Evolutionary conservation across 2,888 invertebrate genomes (phyloP), one percentile per base, ranked within the genome.

Genomic region (Spodoptera littoralis): DNA sequence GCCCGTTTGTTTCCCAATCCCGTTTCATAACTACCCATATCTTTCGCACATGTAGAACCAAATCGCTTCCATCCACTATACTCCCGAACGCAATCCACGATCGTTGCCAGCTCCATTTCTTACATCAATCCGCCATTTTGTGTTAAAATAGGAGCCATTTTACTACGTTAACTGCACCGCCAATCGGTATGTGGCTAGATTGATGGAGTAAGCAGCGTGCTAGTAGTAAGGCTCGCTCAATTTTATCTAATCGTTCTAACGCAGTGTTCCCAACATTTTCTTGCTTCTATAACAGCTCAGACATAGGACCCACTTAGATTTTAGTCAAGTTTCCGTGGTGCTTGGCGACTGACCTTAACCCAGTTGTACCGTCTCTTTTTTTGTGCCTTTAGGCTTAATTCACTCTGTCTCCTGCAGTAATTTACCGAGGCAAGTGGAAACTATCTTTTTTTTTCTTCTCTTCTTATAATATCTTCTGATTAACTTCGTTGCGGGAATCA

Each of bases 111-210:
- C 60, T 36, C 50, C 54, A 71, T 71, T 71, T 52, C 61, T 61
- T 52, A 46, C 73, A 71, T 66, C 51, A 61, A 66, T 72, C 70
- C 55, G 55, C 72, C 70, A 70, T 70, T 70, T 70, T 57, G 66
- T 59, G 55, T 72, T 60, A 52, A 61, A 72, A 66, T 61, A 61
- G 55, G 61, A 47, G 54, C 61, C 43, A 58, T 71, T 72, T 58
- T 65, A 54, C 51, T 48, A 49, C 54, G 60, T 13, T 58, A 58
- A 70, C 60, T 66, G 60, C 55, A 71, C 43, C 27, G 43, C 18
- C 45, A 47, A 69, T 60, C 71, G 51, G 57, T 71, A 54, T 54
- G 36, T 24, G 42, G 45, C 43, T 42, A n/a, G 58, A 69, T 70
- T 69, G 70, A 70, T 70, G 52, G 54, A 52, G 61, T 18, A 52